Evolutionary conservation across 2,113 vertebrate genomes (phyloP).

Genomic region (Ptychochromis oligacanthus): DNA sequence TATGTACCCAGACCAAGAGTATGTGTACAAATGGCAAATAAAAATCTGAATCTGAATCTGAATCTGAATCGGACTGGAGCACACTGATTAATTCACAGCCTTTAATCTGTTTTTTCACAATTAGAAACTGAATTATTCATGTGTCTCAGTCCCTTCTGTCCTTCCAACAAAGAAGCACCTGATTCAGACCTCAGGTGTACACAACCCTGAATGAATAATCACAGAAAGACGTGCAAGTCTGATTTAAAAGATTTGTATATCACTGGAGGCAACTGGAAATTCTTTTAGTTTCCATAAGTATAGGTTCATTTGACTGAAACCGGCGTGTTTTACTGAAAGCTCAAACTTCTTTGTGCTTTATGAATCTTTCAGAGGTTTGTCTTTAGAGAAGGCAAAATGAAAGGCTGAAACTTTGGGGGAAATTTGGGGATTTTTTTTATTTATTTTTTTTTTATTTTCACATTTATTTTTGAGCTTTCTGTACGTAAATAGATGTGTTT

Average conservation of each 20-base stretch:
- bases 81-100: background rate
- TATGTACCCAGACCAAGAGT: too few relatives aligned
- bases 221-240: background rate
- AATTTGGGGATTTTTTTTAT: background rate
- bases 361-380: background rate
- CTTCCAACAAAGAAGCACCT: background rate
- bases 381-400: background rate
- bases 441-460: background rate
- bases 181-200: background rate
- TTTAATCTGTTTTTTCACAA: background rate
- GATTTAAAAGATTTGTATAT: background rate
- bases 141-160: too few relatives aligned
- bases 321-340: background rate
- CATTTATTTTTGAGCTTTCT: background rate
- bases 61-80: too few relatives aligned
- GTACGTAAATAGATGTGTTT: background rate
- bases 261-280: background rate
- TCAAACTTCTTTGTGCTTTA: background rate
- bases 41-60: too few relatives aligned
- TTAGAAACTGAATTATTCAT: background rate
- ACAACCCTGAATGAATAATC: accelerated
- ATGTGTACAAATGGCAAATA: too few relatives aligned
- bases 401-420: background rate
- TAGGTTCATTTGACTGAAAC: background rate
- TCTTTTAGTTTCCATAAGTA: background rate